A percentile compares a stretch with the other conserved stretches of the same genome.
Conservation (phyloP, 1,140 invertebrate genomes). For the Hormaphis cornu region DNA sequence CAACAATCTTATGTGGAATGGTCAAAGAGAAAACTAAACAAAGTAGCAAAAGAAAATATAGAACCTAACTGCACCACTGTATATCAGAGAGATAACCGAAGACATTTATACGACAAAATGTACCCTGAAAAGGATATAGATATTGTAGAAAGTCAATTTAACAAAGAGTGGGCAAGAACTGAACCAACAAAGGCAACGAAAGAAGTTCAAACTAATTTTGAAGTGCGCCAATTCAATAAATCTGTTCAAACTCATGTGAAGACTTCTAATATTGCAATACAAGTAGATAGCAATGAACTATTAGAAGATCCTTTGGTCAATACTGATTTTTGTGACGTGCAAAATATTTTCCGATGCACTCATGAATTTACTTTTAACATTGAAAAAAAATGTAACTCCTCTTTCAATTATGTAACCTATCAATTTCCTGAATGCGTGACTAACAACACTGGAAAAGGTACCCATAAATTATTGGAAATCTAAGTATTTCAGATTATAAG, state of each 20-base stretch:
- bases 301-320: background rate
- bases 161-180: background rate
- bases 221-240: background rate
- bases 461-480: too few species aligned
- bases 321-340: background rate
- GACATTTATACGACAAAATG: background rate
- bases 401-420: conserved; percentile 15
- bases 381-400: conserved; percentile 23
- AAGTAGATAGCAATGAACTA: conserved; percentile 12
- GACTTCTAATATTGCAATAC: background rate
- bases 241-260: background rate
- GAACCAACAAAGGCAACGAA: background rate
- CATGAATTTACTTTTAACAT: conserved; percentile 16
- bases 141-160: background rate
- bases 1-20: background rate
- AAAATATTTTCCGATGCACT: conserved; percentile 21
- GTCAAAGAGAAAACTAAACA: background rate
- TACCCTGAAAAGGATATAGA: background rate
- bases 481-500: background rate
- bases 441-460: conserved; percentile 3
- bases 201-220: background rate
- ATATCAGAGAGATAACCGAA: too few species aligned
- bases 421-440: conserved; percentile 24
- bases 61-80: too few species aligned
- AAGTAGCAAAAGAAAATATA: background rate